Evolutionary conservation across 1,140 invertebrate species (phyloP), one percentile per base, ranked within the genome.

Genomic region (Muscidifurax raptorellus): DNA sequence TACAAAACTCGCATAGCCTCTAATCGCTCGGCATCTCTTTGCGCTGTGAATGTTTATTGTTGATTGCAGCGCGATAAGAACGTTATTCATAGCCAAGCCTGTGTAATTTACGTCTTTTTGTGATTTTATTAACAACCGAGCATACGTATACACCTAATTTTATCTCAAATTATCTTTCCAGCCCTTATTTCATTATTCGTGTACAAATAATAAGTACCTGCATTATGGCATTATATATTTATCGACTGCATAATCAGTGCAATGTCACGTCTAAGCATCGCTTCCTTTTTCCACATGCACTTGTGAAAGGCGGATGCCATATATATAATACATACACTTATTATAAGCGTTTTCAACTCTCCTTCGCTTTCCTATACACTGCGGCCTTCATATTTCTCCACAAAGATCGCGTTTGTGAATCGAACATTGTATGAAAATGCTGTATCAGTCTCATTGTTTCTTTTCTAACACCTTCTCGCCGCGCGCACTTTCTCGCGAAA

Each of bases 231-330:
- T 47, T 59, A 59, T 59, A 59, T 13, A 75, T 75, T n/a, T 27
- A 77, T 77, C 40, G 13, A 13, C 44, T 78, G 28, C 76, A 78
- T 64, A 78, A 78, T 9, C 52, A 64, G 76, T 32, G 76, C 76
- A 78, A 78, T 78, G 76, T 78, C 76, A 78, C 36, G 76, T 78
- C 10, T 75, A 75, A 47, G 9, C 12, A 47, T 40, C 13, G 72
- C 72, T 75, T 75, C 72, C 72, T 75, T 75, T 74, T 15, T 25
- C 2, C 47, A 22, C 47, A 52, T 52, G 40, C n/a, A 27, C 36
- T 75, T 25, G 72, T 44, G 72, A 75, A 75, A 75, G 72, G 36
- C 72, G 72, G 72, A 75, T 75, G 36, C 72, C 25, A 44, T 47
- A 22, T 32, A 72, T 59, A 59, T n/a, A 18, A n/a, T 13, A 47